Percentiles rank a stretch among this genome's conserved stretches.
phyloP scores from a whole-genome alignment of 92 coral and sea anemone species.

The Heliopora coerulea region DNA sequence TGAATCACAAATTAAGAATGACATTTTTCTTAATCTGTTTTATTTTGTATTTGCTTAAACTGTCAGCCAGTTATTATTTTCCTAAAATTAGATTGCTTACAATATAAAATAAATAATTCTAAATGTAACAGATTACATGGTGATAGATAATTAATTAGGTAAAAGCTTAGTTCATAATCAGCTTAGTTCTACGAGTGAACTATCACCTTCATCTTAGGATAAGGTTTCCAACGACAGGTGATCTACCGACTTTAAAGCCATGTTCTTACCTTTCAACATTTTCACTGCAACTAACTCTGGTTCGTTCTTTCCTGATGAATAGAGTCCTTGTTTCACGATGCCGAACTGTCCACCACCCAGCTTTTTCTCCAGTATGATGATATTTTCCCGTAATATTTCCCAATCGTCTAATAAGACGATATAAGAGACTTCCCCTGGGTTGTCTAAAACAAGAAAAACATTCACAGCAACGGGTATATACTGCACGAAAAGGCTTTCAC shows the following conservation, averaged over 20 bases:
- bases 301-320: slow-evolving; percentile 61
- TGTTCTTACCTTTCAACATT: slow-evolving; percentile 63
- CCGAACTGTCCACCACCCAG: slow-evolving; percentile 94
- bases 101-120: too few species aligned
- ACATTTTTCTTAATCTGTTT: too few species aligned
- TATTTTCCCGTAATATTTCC: slow-evolving; percentile 74
- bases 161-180: too few species aligned
- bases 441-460: not conserved
- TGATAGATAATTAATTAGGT: too few species aligned
- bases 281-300: slow-evolving; percentile 76
- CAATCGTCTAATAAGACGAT: slow-evolving; percentile 48
- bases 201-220: too few species aligned
- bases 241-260: not conserved
- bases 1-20: too few species aligned
- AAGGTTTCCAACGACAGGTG: too few species aligned
- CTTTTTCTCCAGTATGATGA: slow-evolving; percentile 54
- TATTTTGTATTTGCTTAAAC: too few species aligned
- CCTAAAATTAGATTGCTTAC: too few species aligned
- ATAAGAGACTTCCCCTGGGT: slow-evolving; percentile 10
- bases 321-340: slow-evolving; percentile 66
- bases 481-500: not conserved
- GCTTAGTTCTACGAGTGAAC: too few species aligned
- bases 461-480: not conserved
- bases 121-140: too few species aligned
- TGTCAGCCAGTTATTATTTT: too few species aligned